Percentiles rank a stretch among this genome's conserved stretches.
phyloP scores from a whole-genome alignment of 2,797 vertebrate genomes.

The Sarcoramphus papa region DNA sequence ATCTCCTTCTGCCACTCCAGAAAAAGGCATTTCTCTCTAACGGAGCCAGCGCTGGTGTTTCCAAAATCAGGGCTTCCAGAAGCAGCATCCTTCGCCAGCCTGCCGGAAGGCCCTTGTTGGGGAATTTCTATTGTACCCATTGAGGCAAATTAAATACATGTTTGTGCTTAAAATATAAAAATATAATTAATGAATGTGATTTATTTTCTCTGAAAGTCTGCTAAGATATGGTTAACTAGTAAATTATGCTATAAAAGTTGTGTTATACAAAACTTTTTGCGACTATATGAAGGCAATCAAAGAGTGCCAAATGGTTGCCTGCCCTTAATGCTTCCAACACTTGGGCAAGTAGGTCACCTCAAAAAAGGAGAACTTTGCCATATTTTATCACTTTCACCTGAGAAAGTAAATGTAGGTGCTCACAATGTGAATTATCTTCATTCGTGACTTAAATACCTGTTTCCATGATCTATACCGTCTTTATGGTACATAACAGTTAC shows the following conservation, averaged over 20 bases:
- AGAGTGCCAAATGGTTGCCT: not conserved
- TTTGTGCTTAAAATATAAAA: not conserved
- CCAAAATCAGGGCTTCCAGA: not conserved
- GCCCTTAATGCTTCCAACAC: not conserved
- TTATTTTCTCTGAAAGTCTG: not conserved
- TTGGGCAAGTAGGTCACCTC: not conserved
- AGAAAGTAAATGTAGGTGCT: not conserved
- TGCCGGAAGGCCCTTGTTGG: not conserved
- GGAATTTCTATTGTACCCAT: not conserved
- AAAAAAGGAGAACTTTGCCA: not conserved
- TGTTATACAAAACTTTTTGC: not conserved
- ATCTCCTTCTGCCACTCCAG: not conserved
- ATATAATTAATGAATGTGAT: not conserved
- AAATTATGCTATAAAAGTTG: not conserved
- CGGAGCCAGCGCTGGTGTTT: fast-evolving
- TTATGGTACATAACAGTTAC: not conserved
- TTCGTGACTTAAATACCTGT: not conserved
- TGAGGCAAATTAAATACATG: not conserved
- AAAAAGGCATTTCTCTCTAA: not conserved
- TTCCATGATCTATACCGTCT: not conserved
- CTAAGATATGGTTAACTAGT: not conserved
- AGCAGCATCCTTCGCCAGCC: not conserved
- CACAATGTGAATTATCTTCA: not conserved
- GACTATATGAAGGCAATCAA: not conserved
- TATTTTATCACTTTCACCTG: not conserved